These are phyloP conservation scores for Bilobella aurantiaca DNA, from an alignment of 1,140 invertebrate genomes.

Conservation along the genomic window DNA sequence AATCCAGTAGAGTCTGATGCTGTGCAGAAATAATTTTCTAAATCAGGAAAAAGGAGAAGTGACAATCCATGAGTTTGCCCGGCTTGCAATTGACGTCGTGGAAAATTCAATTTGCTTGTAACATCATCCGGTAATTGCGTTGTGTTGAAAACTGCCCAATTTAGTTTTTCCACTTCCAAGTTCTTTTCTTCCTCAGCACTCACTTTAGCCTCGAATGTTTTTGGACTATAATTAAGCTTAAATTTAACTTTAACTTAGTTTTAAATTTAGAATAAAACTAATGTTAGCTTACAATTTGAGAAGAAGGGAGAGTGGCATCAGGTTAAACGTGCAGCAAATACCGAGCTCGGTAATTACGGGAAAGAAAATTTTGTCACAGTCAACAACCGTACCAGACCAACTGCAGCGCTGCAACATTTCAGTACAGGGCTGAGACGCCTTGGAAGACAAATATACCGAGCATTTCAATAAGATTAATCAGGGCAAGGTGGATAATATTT, in stretches of 20 bases:
- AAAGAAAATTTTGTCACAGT: background rate
- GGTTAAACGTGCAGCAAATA: slow-evolving; percentile 1
- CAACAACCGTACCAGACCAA: background rate
- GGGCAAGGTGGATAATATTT: background rate
- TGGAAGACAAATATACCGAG: background rate
- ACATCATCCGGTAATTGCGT: background rate
- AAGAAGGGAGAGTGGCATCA: background rate
- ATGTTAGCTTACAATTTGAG: slow-evolving; percentile 7
- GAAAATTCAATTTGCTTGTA: slow-evolving; percentile 1
- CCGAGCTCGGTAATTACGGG: background rate
- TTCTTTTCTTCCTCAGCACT: slow-evolving; percentile 10
- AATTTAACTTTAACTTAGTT: background rate
- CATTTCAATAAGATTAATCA: background rate
- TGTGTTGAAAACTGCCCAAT: background rate
- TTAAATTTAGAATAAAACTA: too few species aligned
- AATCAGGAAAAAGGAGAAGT: slow-evolving; percentile 13
- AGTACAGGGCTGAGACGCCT: slow-evolving; percentile 9
- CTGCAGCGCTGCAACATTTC: slow-evolving; percentile 13
- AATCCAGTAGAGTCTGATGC: slow-evolving; percentile 17
- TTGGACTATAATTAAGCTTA: background rate
- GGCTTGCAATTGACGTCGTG: slow-evolving; percentile 12
- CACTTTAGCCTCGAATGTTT: background rate
- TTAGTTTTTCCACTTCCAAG: slow-evolving; percentile 6
- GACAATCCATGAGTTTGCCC: slow-evolving; percentile 19
- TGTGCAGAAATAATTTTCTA: slow-evolving; percentile 26